A percentile compares a stretch with the other conserved stretches of the same genome.
These are phyloP conservation scores for Chrysopa pallens DNA, from an alignment of 1,140 invertebrate species.

Conservation along the genomic window DNA sequence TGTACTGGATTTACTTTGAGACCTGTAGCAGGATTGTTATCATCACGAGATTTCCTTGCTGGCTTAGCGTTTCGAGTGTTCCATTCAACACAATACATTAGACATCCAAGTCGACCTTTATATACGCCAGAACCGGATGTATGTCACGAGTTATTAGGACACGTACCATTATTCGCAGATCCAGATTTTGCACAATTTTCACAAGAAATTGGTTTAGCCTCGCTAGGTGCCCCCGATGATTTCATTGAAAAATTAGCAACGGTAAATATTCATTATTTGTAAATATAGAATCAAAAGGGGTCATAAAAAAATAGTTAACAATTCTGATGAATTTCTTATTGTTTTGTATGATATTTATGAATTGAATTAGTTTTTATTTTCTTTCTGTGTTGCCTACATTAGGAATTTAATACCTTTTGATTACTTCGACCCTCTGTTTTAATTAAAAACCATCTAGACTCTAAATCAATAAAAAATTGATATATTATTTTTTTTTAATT, in stretches of 20 bases:
- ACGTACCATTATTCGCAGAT: conserved; percentile 93
- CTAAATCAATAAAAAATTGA: too few relatives aligned
- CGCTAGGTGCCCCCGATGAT: conserved; percentile 92
- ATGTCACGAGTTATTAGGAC: conserved; percentile 90
- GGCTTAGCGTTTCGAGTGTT: conserved; percentile 96
- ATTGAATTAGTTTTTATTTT: too few relatives aligned
- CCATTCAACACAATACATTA: conserved; percentile 97
- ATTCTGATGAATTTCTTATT: too few relatives aligned
- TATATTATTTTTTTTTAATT: too few relatives aligned
- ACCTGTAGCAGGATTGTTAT: conserved; percentile 91
- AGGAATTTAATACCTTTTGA: too few relatives aligned
- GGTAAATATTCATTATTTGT: conserved; percentile 33
- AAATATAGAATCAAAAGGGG: too few relatives aligned
- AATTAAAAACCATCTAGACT: too few relatives aligned
- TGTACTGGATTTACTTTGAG: conserved; percentile 91
- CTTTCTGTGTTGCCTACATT: too few relatives aligned
- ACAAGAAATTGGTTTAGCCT: conserved; percentile 91
- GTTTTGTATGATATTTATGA: too few relatives aligned
- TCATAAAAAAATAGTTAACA: neutral
- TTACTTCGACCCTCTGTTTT: neutral
- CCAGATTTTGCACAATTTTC: conserved; percentile 95
- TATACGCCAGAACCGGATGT: conserved; percentile 98
- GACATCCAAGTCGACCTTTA: conserved; percentile 82
- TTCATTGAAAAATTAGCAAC: conserved; percentile 94
- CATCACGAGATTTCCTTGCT: conserved; percentile 93